Conservation (phyloP, 2,113 vertebrate species). For the Fulica atra region DNA sequence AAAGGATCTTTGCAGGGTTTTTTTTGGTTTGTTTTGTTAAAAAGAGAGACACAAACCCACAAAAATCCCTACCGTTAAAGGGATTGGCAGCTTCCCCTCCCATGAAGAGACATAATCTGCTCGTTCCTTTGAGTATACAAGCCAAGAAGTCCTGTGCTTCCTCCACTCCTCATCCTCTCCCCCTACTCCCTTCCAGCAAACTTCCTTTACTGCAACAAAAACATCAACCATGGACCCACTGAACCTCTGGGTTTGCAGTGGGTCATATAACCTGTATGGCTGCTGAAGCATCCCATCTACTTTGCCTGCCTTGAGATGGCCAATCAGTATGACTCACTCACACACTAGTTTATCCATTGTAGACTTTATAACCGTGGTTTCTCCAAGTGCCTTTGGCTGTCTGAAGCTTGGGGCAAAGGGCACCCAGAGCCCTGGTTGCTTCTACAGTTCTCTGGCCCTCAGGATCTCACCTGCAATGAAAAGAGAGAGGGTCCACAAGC, state of each 20-base stretch:
- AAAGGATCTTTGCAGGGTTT: no score
- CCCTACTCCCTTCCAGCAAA: neutral
- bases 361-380: neutral
- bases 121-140: neutral
- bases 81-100: neutral
- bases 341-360: rapidly evolving
- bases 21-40: neutral
- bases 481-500: neutral
- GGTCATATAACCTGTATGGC: neutral
- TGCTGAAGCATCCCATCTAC: neutral
- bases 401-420: neutral
- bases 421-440: neutral
- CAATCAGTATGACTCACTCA: neutral
- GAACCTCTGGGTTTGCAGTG: neutral
- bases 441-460: neutral
- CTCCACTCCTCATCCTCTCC: neutral
- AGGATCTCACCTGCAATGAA: neutral
- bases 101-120: neutral
- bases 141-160: neutral
- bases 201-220: neutral
- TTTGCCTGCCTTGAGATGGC: neutral
- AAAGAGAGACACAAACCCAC: neutral
- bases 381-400: neutral
- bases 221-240: neutral
- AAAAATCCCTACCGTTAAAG: rapidly evolving